Evolutionary conservation across 2,888 invertebrate species (phyloP).

Genomic region (Cybosia mesomella): DNA sequence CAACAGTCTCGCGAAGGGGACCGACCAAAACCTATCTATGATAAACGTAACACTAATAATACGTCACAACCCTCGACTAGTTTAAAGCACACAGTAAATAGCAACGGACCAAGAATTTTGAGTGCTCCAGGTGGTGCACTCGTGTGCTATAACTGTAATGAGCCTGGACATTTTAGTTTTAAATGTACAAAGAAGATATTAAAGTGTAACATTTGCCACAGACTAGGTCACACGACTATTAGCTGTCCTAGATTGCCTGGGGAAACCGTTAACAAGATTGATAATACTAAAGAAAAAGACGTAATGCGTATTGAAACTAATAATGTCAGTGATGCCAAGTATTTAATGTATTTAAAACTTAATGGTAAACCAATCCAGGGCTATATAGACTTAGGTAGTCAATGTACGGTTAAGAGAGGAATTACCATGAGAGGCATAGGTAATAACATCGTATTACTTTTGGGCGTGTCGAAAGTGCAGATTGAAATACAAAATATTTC

Average conservation of each 20-base stretch:
- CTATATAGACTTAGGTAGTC: neutral
- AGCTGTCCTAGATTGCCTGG: neutral
- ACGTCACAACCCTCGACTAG: too few species aligned
- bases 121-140: too few species aligned
- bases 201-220: neutral
- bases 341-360: neutral
- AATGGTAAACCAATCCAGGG: neutral
- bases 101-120: too few species aligned
- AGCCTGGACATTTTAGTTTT: neutral
- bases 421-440: too few species aligned
- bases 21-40: neutral
- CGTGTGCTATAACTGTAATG: neutral
- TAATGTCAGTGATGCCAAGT: neutral
- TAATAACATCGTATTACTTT: neutral
- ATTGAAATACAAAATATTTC: constrained; percentile 5
- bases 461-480: neutral
- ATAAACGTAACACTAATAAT: too few species aligned
- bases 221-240: neutral
- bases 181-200: too few species aligned
- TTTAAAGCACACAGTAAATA: too few species aligned
- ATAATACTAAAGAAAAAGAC: neutral
- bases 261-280: neutral
- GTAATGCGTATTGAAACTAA: neutral
- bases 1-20: neutral
- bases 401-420: neutral